Percentiles rank a stretch among this genome's conserved stretches.
phyloP scores from a whole-genome alignment of 2,797 vertebrate species.

The Bryconaethiops microstoma region DNA sequence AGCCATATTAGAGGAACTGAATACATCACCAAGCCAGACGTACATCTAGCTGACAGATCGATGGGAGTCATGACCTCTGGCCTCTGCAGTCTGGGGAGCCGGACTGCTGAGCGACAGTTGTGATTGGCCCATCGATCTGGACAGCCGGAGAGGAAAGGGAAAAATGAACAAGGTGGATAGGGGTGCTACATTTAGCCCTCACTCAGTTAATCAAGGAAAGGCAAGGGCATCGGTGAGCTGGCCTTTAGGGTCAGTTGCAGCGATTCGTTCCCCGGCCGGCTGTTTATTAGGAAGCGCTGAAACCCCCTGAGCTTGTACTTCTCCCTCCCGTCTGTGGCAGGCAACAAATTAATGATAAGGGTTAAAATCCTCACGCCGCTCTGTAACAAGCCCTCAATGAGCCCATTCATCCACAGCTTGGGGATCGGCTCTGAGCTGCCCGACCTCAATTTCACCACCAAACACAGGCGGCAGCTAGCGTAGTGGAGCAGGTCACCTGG shows the following conservation, averaged over 20 bases:
- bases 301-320: slow-evolving; percentile 42
- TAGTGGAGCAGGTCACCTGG: not conserved
- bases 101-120: slow-evolving; percentile 54
- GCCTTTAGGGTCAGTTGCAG: slow-evolving; percentile 50
- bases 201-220: slow-evolving; percentile 58
- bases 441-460: slow-evolving; percentile 32
- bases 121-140: slow-evolving; percentile 61
- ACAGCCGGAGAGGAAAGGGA: slow-evolving; percentile 32
- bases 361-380: slow-evolving; percentile 51
- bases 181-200: slow-evolving; percentile 39
- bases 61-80: slow-evolving; percentile 62
- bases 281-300: slow-evolving; percentile 55
- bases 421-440: slow-evolving; percentile 11
- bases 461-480: not conserved
- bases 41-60: slow-evolving; percentile 56
- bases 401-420: slow-evolving; percentile 46
- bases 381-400: slow-evolving; percentile 51
- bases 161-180: slow-evolving; percentile 9
- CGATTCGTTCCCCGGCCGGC: slow-evolving; percentile 38
- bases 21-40: slow-evolving; percentile 62
- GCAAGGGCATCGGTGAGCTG: slow-evolving; percentile 38
- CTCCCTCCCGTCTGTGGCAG: slow-evolving; percentile 27
- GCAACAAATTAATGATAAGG: slow-evolving; percentile 58
- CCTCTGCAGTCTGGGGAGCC: slow-evolving; percentile 46
- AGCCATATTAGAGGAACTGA: slow-evolving; percentile 40